These are phyloP conservation scores for Vanessa tameamea DNA, from an alignment of 1,140 invertebrate genomes.

Conservation along the genomic window DNA sequence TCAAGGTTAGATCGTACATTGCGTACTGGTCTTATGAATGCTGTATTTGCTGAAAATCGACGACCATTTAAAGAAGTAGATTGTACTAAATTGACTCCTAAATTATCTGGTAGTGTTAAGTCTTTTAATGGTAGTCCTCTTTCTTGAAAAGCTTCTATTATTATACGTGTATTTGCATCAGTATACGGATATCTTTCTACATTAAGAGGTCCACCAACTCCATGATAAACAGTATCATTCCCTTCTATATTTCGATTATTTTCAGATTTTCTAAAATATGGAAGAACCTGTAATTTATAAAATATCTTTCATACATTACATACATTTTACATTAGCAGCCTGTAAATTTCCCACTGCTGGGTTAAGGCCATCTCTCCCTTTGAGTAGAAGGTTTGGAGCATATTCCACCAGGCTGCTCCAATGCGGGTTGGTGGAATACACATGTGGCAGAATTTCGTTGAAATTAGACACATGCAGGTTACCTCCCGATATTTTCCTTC, in stretches of 20 bases:
- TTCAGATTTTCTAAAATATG: slow-evolving; percentile 43
- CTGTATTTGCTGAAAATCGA: slow-evolving; percentile 86
- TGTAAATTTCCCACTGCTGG: too few species aligned
- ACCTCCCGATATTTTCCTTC: too few species aligned
- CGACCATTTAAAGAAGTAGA: slow-evolving; percentile 82
- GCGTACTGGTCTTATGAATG: slow-evolving; percentile 86
- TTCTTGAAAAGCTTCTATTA: slow-evolving; percentile 24
- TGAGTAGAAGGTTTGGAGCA: too few species aligned
- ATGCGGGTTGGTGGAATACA: too few species aligned
- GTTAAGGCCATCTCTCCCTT: too few species aligned
- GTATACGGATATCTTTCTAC: slow-evolving; percentile 39
- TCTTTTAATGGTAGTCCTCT: slow-evolving; percentile 57
- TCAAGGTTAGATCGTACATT: slow-evolving; percentile 55
- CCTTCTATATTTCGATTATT: slow-evolving; percentile 35
- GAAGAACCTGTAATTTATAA: slow-evolving; percentile 35
- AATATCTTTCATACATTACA: not conserved
- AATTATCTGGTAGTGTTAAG: slow-evolving; percentile 79
- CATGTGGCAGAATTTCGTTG: too few species aligned
- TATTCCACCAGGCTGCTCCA: too few species aligned
- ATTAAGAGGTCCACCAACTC: slow-evolving; percentile 26
- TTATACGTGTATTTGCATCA: slow-evolving; percentile 69
- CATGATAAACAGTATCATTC: slow-evolving; percentile 26
- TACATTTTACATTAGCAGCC: too few species aligned
- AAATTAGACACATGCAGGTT: too few species aligned
- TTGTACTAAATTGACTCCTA: slow-evolving; percentile 83